Percentiles rank a stretch among this genome's conserved stretches.
phyloP scores from a whole-genome alignment of 2,888 invertebrate species.

The Lymantria dispar region DNA sequence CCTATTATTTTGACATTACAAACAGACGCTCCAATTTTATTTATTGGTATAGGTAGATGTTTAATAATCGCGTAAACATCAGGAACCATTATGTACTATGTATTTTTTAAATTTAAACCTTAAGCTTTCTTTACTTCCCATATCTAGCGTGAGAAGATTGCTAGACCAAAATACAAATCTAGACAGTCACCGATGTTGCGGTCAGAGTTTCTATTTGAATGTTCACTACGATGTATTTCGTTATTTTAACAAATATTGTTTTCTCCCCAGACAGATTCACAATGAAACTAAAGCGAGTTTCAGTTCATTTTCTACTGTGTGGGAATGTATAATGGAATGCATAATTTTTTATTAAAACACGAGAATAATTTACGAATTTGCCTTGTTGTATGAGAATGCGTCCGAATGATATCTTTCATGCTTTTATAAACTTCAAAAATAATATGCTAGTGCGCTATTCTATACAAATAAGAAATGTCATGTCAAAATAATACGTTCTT shows the following conservation, averaged over 20 bases:
- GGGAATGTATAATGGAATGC: constrained; percentile 2
- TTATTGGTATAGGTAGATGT: no score
- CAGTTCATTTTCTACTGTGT: constrained; percentile 17
- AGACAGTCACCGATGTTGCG: constrained; percentile 4
- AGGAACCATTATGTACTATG: no score
- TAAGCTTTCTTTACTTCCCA: not conserved
- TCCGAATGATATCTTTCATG: no score
- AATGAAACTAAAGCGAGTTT: constrained; percentile 9
- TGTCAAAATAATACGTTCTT: no score
- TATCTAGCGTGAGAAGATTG: not conserved
- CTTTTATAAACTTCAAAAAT: no score
- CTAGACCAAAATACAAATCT: constrained; percentile 3
- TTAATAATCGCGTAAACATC: no score
- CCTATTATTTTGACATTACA: no score
- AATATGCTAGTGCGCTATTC: no score
- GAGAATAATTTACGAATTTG: not conserved
- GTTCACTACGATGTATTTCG: constrained; percentile 10
- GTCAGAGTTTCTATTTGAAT: constrained; percentile 20
- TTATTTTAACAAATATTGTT: constrained; percentile 17
- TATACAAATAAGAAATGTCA: no score
- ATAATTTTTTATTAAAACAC: not conserved
- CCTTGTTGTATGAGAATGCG: no score
- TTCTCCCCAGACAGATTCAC: constrained; percentile 15
- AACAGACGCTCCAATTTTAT: no score
- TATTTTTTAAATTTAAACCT: no score